Base-by-base conservation (phyloP, 92 coral and sea anemone species). In the Parazoanthus darwini region DNA sequence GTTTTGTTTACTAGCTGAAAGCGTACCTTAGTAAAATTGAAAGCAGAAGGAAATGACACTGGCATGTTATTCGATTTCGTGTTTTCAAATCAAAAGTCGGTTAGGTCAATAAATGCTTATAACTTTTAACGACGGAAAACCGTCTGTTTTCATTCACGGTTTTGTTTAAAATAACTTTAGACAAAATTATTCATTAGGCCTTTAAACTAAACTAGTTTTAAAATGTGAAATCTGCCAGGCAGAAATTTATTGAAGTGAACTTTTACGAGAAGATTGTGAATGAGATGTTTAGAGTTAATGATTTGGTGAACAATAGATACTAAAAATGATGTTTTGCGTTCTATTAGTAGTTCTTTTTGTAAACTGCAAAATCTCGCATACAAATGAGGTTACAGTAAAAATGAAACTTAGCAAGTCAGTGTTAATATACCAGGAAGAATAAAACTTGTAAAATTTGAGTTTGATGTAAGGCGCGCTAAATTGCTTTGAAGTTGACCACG, bases 31-130 rank as follows among this genome's bases (percentile, higher is more conserved):
- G 73, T 81, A 25, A 70, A 39, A 71, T 10, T 84, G 87, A 84
- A 84, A 54, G 79, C 87, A 77, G 87, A 84, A 71, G 79, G 78
- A 84, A 84, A 44, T 73, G 39, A 84, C 87, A 26, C 16, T 46
- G 48, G 78, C 87, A 84, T 71, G 87, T 46, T 73, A 84, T 44
- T 84, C 48, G 66, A 84, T 35, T 71, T 84, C 75, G 78, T 50
- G 13, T 16, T 84, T 81, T 36, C 63, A 84, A 70, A 70, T 84
- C 51, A 73, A 35, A 71, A 84, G 67, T 84, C 70, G 44, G 78
- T n/a, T 50, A 46, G 79, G 77, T 84, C 78, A 72, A 67, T 70
- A 70, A 71, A 38, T n/a, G 22, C 77, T 4, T 29, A 65, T 67
- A 83, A 48, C 16, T 71, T 83, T 50, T 83, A 25, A 83, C 78